Conservation (phyloP, 64 coral and sea anemone genomes). For the Montipora cactus region DNA sequence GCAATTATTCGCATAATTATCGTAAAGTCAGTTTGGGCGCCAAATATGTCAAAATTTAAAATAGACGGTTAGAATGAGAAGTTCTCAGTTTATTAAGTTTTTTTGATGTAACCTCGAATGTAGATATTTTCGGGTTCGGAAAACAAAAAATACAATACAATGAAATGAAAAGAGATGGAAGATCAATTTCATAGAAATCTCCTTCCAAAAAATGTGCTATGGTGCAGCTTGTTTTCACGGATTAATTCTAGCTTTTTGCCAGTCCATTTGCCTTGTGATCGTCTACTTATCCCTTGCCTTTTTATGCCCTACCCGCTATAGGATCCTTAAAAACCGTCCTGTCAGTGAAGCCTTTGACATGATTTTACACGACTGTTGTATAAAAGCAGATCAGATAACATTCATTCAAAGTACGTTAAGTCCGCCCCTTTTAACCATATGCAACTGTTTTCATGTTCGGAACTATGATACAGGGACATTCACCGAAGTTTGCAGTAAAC, state of each 20-base stretch:
- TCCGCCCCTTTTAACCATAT: too few relatives aligned
- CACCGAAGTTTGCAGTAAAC: too few relatives aligned
- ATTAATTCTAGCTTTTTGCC: too few relatives aligned
- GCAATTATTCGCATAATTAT: constrained; percentile 35
- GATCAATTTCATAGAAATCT: background rate
- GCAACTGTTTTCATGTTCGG: too few relatives aligned
- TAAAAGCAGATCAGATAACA: too few relatives aligned
- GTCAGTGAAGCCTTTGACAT: too few relatives aligned
- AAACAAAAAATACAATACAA: background rate
- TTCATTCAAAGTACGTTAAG: too few relatives aligned
- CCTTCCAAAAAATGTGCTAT: background rate
- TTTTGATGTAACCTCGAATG: background rate
- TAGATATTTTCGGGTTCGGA: background rate
- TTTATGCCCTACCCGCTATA: too few relatives aligned
- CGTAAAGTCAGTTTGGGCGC: background rate
- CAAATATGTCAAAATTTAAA: background rate
- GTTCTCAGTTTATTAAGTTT: background rate
- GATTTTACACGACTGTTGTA: too few relatives aligned
- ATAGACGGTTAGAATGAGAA: background rate
- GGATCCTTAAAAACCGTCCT: too few relatives aligned
- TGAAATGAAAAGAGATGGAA: background rate
- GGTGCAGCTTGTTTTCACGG: background rate
- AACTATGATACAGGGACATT: too few relatives aligned
- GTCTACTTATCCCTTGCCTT: background rate
- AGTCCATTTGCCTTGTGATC: background rate